Percentiles rank a stretch among this genome's conserved stretches.
Conservation (phyloP, 2,888 invertebrate species). For the Peribatodes rhomboidaria region DNA sequence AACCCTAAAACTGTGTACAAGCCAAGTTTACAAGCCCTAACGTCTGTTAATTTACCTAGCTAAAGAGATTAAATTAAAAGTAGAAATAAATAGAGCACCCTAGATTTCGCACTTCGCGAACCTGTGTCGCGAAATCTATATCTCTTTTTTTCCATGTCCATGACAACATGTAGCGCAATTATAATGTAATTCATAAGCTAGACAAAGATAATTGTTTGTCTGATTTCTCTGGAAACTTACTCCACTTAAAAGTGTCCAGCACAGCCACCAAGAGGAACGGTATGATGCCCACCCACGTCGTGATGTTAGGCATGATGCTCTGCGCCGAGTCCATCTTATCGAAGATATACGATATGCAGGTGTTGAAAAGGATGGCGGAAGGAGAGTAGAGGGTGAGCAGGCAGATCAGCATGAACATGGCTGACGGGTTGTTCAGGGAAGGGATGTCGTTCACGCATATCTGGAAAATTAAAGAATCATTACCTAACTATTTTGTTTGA, state of each 20-base stretch:
- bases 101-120: too few species aligned
- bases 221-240: slow-evolving; percentile 71
- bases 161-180: too few species aligned
- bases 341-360: slow-evolving; percentile 92
- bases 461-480: slow-evolving; percentile 57
- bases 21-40: too few species aligned
- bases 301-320: slow-evolving; percentile 92
- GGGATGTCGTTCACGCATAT: slow-evolving; percentile 90
- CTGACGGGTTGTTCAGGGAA: slow-evolving; percentile 89
- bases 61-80: too few species aligned
- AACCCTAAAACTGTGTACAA: too few species aligned
- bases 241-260: slow-evolving; percentile 90
- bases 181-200: too few species aligned
- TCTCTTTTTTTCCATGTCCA: too few species aligned
- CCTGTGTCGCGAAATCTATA: too few species aligned
- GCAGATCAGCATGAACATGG: slow-evolving; percentile 89
- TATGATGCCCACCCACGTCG: slow-evolving; percentile 91
- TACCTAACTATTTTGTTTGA: background rate
- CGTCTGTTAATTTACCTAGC: too few species aligned
- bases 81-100: too few species aligned
- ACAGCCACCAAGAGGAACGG: slow-evolving; percentile 91
- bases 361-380: slow-evolving; percentile 91
- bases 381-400: slow-evolving; percentile 91
- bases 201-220: background rate
- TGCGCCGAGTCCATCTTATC: slow-evolving; percentile 94